Evolutionary conservation across 2,113 vertebrate genomes (phyloP).

Genomic region (Monarcha castaneiventris): DNA sequence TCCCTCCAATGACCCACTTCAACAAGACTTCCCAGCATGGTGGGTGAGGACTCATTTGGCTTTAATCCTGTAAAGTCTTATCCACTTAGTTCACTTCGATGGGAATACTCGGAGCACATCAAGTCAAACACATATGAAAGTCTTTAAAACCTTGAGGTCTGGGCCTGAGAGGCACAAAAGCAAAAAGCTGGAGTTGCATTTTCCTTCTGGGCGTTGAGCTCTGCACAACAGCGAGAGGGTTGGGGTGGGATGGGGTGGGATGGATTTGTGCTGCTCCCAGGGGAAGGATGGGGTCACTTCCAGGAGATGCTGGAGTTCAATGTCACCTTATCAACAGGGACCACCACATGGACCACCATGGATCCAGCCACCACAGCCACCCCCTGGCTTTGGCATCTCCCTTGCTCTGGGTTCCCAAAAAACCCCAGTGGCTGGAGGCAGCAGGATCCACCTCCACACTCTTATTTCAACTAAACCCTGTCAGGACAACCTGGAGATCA

Average conservation of each 20-base stretch:
- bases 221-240: not conserved
- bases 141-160: conserved; percentile 41
- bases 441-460: not conserved
- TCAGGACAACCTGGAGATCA: not conserved
- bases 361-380: not conserved
- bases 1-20: conserved; percentile 43
- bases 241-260: not conserved
- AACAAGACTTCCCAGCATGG: conserved; percentile 54
- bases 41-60: conserved; percentile 60
- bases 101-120: conserved; percentile 37
- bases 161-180: not conserved
- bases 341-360: fast-evolving
- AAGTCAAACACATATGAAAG: conserved; percentile 37
- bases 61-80: conserved; percentile 47
- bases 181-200: not conserved
- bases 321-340: not conserved
- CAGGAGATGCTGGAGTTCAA: not conserved
- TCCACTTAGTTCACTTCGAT: conserved; percentile 54
- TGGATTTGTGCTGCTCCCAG: not conserved
- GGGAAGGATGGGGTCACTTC: not conserved
- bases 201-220: not conserved
- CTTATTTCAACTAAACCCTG: not conserved
- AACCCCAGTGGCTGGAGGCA: not conserved
- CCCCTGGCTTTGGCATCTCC: not conserved
- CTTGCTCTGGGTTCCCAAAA: not conserved